phyloP scores from a whole-genome alignment of 2,113 vertebrate genomes.

The Callionymus lyra region DNA sequence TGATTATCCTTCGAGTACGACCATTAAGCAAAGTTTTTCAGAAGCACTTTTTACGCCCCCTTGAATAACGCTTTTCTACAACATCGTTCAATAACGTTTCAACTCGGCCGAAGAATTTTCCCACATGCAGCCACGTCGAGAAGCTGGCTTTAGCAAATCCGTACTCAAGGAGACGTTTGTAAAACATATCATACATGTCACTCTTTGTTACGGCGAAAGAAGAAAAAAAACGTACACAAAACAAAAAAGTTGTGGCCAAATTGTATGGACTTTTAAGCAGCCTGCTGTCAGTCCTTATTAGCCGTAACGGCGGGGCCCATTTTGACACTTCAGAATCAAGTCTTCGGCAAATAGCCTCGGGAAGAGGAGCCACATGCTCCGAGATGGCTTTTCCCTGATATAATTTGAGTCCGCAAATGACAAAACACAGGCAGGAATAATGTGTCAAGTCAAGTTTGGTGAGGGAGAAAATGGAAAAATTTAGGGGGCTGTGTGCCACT shows the following conservation, averaged over 20 bases:
- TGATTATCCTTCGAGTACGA: no score
- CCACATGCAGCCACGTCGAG: no score
- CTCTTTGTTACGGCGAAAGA: slow-evolving; percentile 4
- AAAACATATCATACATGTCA: background rate
- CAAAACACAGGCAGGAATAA: slow-evolving; percentile 76
- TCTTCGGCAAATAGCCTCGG: slow-evolving; percentile 64
- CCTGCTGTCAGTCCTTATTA: slow-evolving; percentile 68
- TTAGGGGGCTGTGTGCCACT: slow-evolving; percentile 69
- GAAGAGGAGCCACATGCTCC: slow-evolving; percentile 61
- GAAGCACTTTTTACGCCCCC: no score
- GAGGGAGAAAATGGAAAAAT: slow-evolving; percentile 79
- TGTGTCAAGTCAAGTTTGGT: slow-evolving; percentile 72
- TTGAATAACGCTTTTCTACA: no score
- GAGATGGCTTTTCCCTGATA: slow-evolving; percentile 71
- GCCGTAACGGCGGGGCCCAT: slow-evolving; percentile 66
- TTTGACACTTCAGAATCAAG: slow-evolving; percentile 74
- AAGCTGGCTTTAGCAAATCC: no score
- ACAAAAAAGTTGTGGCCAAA: slow-evolving; percentile 48
- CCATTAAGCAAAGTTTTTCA: no score
- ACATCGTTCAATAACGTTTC: no score
- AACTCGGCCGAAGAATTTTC: no score
- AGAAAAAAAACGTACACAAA: slow-evolving; percentile 4
- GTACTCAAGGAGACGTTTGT: no score
- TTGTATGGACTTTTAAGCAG: slow-evolving; percentile 60
- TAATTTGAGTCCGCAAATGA: slow-evolving; percentile 74